Evolutionary conservation across 2,113 vertebrate genomes (phyloP).

Genomic region (Otolemur garnettii): DNA sequence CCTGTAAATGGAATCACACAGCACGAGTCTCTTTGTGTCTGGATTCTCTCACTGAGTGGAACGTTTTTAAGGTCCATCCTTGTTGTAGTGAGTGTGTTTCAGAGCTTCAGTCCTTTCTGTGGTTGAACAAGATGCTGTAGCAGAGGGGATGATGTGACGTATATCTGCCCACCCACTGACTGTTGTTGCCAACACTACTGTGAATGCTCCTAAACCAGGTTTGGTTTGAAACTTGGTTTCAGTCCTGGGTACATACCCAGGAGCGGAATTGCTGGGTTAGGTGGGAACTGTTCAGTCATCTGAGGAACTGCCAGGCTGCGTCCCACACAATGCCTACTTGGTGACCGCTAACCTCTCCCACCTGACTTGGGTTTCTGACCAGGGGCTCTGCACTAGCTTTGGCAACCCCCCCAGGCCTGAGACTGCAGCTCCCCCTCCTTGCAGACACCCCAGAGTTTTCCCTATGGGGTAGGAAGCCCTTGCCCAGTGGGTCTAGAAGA

Average conservation of each 20-base stretch:
- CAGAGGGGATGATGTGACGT: rapidly evolving
- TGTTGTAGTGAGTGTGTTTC: too few species aligned
- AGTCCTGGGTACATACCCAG: rapidly evolving
- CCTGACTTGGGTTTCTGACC: not conserved
- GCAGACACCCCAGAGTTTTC: not conserved
- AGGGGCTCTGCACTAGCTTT: rapidly evolving
- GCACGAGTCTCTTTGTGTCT: not conserved
- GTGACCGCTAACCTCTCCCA: rapidly evolving
- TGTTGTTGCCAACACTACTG: rapidly evolving
- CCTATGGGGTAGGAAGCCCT: too few species aligned
- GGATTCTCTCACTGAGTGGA: not conserved
- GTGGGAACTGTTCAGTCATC: not conserved
- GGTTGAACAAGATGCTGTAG: too few species aligned
- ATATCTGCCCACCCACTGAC: rapidly evolving
- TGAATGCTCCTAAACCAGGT: rapidly evolving
- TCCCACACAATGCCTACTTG: rapidly evolving
- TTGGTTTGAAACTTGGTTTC: rapidly evolving
- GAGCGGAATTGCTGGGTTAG: not conserved
- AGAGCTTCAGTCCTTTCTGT: too few species aligned
- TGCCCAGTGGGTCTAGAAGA: not conserved
- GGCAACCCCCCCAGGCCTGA: rapidly evolving
- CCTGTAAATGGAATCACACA: not conserved
- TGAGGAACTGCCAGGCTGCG: not conserved
- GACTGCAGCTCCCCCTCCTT: not conserved
- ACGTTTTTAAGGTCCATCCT: too few species aligned